A percentile compares a stretch with the other conserved stretches of the same genome.
Evolutionary conservation across 2,113 vertebrate genomes (phyloP).

Genomic region (Diadophis punctatus): DNA sequence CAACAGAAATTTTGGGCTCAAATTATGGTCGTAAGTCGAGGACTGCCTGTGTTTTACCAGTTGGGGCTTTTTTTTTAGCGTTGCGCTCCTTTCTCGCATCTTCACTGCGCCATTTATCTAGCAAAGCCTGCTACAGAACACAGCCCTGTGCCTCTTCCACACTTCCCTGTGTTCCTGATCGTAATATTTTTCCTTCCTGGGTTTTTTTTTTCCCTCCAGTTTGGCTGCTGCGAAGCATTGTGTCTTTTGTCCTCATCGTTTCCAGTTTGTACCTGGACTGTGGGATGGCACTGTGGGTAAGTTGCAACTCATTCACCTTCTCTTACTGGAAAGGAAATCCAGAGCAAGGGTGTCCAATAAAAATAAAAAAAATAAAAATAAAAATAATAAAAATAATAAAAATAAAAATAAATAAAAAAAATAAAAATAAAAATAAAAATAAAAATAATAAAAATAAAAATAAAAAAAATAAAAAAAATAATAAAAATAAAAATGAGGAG

Average conservation of each 20-base stretch:
- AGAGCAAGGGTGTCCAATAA: neutral
- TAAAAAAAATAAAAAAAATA: too few relatives aligned
- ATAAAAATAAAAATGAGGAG: too few relatives aligned
- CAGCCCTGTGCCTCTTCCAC: neutral
- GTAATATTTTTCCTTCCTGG: neutral
- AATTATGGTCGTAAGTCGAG: too few relatives aligned
- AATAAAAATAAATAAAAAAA: too few relatives aligned
- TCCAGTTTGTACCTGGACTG: constrained; percentile 87
- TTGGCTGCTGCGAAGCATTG: constrained; percentile 95
- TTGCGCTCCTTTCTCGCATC: neutral
- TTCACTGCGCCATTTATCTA: accelerated
- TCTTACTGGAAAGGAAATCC: neutral
- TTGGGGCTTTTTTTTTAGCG: neutral
- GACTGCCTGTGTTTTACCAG: neutral
- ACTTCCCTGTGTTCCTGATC: neutral
- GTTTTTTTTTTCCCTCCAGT: constrained; percentile 66
- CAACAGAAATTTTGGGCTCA: too few relatives aligned
- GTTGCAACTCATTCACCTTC: constrained; percentile 48
- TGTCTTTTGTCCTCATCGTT: constrained; percentile 84
- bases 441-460: too few relatives aligned
- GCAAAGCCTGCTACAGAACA: neutral
- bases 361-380: too few relatives aligned
- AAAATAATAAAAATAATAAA: too few relatives aligned
- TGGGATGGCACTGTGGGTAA: constrained; percentile 94
- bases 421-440: too few relatives aligned